These are phyloP conservation scores for Bagarius yarrelli DNA, from an alignment of 2,113 vertebrate species.

Conservation along the genomic window DNA sequence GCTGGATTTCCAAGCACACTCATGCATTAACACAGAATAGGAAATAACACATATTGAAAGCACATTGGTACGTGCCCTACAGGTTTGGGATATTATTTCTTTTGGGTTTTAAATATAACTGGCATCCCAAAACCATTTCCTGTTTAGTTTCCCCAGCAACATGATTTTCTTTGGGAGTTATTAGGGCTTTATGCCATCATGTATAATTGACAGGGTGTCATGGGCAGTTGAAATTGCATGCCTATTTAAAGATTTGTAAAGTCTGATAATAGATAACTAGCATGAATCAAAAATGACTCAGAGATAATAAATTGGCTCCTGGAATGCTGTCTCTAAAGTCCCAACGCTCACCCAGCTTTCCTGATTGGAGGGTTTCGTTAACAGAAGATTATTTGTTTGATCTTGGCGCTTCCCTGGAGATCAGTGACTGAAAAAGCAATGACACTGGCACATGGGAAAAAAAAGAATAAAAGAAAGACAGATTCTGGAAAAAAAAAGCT, in stretches of 20 bases:
- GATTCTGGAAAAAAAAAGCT: conserved; percentile 47
- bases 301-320: conserved; percentile 21
- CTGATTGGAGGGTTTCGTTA: conserved; percentile 55
- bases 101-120: conserved; percentile 7
- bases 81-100: conserved; percentile 5
- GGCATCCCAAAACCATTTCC: conserved; percentile 23
- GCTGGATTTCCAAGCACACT: conserved; percentile 36
- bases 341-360: conserved; percentile 36
- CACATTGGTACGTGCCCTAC: background rate
- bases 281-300: conserved; percentile 44
- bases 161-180: conserved; percentile 24
- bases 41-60: conserved; percentile 23
- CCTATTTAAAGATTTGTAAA: conserved; percentile 34
- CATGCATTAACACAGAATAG: conserved; percentile 17
- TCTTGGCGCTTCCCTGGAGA: conserved; percentile 52
- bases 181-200: conserved; percentile 5
- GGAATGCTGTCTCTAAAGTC: conserved; percentile 42
- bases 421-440: conserved; percentile 42
- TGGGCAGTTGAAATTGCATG: conserved; percentile 15
- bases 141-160: conserved; percentile 30
- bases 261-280: conserved; percentile 47
- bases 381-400: conserved; percentile 55
- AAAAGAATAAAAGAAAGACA: conserved; percentile 27
- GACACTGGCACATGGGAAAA: conserved; percentile 49
- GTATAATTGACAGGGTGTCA: background rate